Conservation (phyloP, 2,797 vertebrate species). For the Melanotaenia boesemani region DNA sequence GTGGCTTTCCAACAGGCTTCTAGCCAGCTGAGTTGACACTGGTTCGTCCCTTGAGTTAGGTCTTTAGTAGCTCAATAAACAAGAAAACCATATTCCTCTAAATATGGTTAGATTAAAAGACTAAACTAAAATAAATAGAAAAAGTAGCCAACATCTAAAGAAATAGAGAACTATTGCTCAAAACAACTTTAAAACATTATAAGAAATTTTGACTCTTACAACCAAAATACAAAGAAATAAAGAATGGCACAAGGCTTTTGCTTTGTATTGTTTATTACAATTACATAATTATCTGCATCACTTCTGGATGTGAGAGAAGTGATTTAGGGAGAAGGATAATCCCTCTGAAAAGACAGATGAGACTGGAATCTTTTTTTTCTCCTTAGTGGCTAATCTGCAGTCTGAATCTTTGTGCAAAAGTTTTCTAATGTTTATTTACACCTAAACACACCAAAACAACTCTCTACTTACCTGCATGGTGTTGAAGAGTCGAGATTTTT, state of each 20-base stretch:
- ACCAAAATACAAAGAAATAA: not conserved
- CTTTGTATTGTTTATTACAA: not conserved
- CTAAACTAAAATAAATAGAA: too few species aligned
- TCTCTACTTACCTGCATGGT: conserved; percentile 83
- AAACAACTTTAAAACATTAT: too few species aligned
- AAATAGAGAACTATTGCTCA: not conserved
- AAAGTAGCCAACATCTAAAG: not conserved
- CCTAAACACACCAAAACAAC: not conserved
- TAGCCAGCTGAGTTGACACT: too few species aligned
- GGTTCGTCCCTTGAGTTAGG: too few species aligned
- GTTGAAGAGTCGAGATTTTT: conserved; percentile 82
- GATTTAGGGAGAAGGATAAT: not conserved
- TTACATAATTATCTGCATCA: not conserved
- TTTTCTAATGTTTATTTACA: not conserved
- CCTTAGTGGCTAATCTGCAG: not conserved
- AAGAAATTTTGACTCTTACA: not conserved
- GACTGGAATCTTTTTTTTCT: not conserved
- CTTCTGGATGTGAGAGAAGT: not conserved
- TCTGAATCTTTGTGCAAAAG: not conserved
- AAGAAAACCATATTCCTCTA: not conserved
- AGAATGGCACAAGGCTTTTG: not conserved
- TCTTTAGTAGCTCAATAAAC: not conserved
- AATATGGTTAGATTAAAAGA: not conserved
- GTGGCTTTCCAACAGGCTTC: too few species aligned
- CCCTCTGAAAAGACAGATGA: conserved; percentile 2